These are phyloP conservation scores for Babyrousa celebensis DNA, from an alignment of 2,797 vertebrate genomes.

Conservation along the genomic window DNA sequence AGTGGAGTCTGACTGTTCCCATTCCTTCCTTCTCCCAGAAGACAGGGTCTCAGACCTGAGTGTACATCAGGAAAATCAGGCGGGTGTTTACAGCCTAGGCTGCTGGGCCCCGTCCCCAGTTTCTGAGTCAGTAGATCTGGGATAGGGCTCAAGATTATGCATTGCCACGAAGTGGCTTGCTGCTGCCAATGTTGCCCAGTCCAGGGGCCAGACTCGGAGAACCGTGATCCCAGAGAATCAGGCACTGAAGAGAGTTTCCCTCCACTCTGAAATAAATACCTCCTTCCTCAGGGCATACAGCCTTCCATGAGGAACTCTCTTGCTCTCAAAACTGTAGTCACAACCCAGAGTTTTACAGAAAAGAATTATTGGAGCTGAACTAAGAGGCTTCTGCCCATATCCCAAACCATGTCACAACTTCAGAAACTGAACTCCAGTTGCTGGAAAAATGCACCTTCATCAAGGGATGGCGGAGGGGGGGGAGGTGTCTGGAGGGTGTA, in stretches of 20 bases:
- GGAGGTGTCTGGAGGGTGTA: neutral
- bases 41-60: neutral
- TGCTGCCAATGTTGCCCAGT: too few species aligned
- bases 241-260: neutral
- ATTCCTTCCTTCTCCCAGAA: neutral
- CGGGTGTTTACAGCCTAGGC: neutral
- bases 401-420: conserved; percentile 72
- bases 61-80: neutral
- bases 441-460: conserved; percentile 47
- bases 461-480: too few species aligned
- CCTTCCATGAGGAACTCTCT: conserved; percentile 77
- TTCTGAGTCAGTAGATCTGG: neutral
- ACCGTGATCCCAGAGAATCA: fast-evolving
- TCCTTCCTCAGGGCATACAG: conserved; percentile 74
- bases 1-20: neutral
- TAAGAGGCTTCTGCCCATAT: conserved; percentile 84
- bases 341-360: conserved; percentile 77
- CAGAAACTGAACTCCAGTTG: conserved; percentile 65
- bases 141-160: neutral
- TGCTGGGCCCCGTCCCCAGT: neutral
- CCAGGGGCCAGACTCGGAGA: neutral
- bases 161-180: neutral
- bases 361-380: conserved; percentile 88
- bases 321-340: conserved; percentile 76
- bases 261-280: conserved; percentile 46